Conservation (phyloP, 92 coral and sea anemone genomes). For the Phenganax stokvisi region DNA sequence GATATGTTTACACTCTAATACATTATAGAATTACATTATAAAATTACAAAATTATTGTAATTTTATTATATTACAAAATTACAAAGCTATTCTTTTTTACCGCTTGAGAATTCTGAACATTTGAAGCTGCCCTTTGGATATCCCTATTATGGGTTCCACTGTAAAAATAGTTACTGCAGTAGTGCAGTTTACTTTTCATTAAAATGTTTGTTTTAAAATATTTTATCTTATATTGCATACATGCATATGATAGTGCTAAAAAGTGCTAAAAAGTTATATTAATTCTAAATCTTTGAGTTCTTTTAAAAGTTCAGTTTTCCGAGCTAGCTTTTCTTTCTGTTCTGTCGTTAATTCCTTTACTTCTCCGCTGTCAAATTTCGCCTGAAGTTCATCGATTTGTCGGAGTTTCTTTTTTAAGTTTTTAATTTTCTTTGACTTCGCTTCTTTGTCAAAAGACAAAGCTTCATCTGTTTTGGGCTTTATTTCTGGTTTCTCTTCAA, state of each 20-base stretch:
- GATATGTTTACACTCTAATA: too few relatives aligned
- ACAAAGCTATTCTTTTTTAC: too few relatives aligned
- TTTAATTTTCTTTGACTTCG: constrained; percentile 66
- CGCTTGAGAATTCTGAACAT: too few relatives aligned
- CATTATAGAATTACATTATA: too few relatives aligned
- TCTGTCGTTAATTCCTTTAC: constrained; percentile 63
- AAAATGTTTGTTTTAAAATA: too few relatives aligned
- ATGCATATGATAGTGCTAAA: background rate
- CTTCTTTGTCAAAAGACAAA: constrained; percentile 56
- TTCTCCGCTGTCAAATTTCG: constrained; percentile 79
- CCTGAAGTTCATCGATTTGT: constrained; percentile 89
- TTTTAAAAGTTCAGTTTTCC: constrained; percentile 63
- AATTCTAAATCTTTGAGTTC: constrained; percentile 61
- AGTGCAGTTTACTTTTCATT: too few relatives aligned
- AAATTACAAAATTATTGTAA: too few relatives aligned
- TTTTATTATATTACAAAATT: too few relatives aligned
- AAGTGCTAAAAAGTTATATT: too few relatives aligned
- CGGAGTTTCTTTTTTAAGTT: constrained; percentile 84
- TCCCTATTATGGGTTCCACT: too few relatives aligned
- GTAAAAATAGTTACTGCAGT: too few relatives aligned
- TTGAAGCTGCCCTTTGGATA: too few relatives aligned
- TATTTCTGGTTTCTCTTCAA: background rate
- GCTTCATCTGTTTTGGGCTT: constrained; percentile 40
- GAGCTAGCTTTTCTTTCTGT: constrained; percentile 72
- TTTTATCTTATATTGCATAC: background rate